Conservation (phyloP, 2,797 vertebrate genomes). For the Sphaeramia orbicularis region DNA sequence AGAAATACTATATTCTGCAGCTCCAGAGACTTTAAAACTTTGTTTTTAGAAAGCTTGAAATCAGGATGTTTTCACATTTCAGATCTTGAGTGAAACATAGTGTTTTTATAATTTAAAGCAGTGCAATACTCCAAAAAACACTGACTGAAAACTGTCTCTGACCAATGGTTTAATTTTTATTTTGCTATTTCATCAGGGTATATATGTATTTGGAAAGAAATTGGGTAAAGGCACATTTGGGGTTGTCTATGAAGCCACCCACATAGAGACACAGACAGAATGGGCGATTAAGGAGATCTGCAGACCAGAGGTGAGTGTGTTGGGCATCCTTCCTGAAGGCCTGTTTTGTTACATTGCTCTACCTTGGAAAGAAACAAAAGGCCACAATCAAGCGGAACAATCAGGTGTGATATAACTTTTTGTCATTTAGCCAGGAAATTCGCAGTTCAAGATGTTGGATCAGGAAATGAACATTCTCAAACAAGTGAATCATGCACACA, state of each 20-base stretch:
- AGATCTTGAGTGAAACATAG: constrained; percentile 68
- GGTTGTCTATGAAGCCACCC: constrained; percentile 88
- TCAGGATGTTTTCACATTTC: constrained; percentile 76
- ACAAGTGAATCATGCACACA: constrained; percentile 86
- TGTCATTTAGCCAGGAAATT: constrained; percentile 87
- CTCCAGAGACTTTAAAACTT: constrained; percentile 79
- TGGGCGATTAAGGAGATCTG: constrained; percentile 90
- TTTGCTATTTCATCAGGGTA: constrained; percentile 77
- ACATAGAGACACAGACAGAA: constrained; percentile 85
- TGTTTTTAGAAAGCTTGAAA: constrained; percentile 65
- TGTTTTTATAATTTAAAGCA: constrained; percentile 54
- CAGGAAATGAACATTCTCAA: constrained; percentile 91
- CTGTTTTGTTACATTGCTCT: constrained; percentile 35
- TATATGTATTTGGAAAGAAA: constrained; percentile 88
- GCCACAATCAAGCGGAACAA: constrained; percentile 1
- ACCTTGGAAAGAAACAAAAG: constrained; percentile 29
- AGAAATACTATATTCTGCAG: constrained; percentile 86
- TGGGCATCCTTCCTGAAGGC: constrained; percentile 27
- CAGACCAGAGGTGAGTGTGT: constrained; percentile 86
- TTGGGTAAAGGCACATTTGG: constrained; percentile 90
- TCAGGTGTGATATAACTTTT: constrained; percentile 42
- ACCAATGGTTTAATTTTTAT: constrained; percentile 9
- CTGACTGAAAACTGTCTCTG: constrained; percentile 27
- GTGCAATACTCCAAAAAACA: constrained; percentile 51
- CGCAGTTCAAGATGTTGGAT: constrained; percentile 87